phyloP scores from a whole-genome alignment of 2,888 invertebrate species.

The Ptychoptera contaminata region DNA sequence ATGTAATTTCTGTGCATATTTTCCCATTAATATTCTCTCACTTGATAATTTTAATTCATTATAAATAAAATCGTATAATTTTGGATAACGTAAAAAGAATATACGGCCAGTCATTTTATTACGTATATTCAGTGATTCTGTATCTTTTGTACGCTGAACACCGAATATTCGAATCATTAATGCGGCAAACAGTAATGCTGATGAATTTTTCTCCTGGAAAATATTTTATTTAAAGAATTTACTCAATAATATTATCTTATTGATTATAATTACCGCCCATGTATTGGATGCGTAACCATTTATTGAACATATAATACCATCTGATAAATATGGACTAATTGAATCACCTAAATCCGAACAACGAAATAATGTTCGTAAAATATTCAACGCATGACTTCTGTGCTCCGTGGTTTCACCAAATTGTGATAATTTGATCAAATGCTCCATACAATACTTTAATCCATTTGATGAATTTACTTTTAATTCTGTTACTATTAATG shows the following conservation, averaged over 20 bases:
- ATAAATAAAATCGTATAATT: constrained; percentile 39
- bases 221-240: constrained; percentile 17
- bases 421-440: constrained; percentile 31
- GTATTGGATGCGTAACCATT: constrained; percentile 52
- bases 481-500: constrained; percentile 59
- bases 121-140: constrained; percentile 40
- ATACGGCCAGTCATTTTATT: constrained; percentile 60
- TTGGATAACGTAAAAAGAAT: constrained; percentile 56
- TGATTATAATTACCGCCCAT: constrained; percentile 39
- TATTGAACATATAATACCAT: constrained; percentile 55
- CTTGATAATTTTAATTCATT: constrained; percentile 26
- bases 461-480: constrained; percentile 38
- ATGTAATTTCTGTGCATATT: constrained; percentile 41
- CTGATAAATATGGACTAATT: constrained; percentile 49
- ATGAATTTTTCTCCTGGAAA: constrained; percentile 55
- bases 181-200: constrained; percentile 69
- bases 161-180: constrained; percentile 79
- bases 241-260: constrained; percentile 33
- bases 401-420: constrained; percentile 26
- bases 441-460: constrained; percentile 41
- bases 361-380: constrained; percentile 64
- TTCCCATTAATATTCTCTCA: constrained; percentile 19
- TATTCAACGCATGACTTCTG: constrained; percentile 70
- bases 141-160: constrained; percentile 46
- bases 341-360: constrained; percentile 60